Base-by-base conservation (phyloP, 2,113 vertebrate species). In the Hystrix cristata region DNA sequence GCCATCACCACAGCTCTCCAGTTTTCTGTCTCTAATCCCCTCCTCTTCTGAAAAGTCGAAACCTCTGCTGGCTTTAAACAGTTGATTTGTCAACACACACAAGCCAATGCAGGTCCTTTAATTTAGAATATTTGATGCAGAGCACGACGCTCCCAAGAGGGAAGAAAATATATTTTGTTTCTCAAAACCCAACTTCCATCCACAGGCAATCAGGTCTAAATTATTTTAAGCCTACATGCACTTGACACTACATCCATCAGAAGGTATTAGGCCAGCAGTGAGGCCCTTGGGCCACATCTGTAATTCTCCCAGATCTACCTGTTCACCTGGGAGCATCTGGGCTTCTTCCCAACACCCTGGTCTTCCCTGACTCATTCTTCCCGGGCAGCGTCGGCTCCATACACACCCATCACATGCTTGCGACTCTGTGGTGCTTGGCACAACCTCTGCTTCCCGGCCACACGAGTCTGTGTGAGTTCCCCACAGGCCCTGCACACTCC, bases 31-130 rank as follows among this genome's bases (percentile, higher is more conserved):
- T 93, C 79, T 62, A 90, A 95, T 90, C 76, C 57, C 69, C 59
- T 92, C 71, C 87, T 88, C 78, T 95, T 92, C 95, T 97, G 81
- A 96, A 98, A 97, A 97, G 94, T 31, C 94, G 92, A 95, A 95
- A 92, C 59, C 55, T 84, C 81, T n/a, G 80, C 90, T 97, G 91
- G 85, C 95, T 98, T 97, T 97, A 97, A 94, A 97, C 81, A 94
- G 86, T 91, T 87, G 93, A 92, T 95, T 93, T 96, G 96, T 94
- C 97, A 97, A 85, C 80, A 94, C 19, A 94, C 57, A 72, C n/a
- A 91, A 91, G 55, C 71, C 38, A 79, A 74, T 80, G 78, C 65
- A 92, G 95, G 96, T 97, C 67, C 91, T 96, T 96, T 98, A 97
- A 98, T 91, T 97, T 94, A 95, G 84, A 69, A 59, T 90, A 85